Evolutionary conservation across 2,797 vertebrate species (phyloP), one percentile per base, ranked within the genome.

Genomic region (Bovichtus variegatus): DNA sequence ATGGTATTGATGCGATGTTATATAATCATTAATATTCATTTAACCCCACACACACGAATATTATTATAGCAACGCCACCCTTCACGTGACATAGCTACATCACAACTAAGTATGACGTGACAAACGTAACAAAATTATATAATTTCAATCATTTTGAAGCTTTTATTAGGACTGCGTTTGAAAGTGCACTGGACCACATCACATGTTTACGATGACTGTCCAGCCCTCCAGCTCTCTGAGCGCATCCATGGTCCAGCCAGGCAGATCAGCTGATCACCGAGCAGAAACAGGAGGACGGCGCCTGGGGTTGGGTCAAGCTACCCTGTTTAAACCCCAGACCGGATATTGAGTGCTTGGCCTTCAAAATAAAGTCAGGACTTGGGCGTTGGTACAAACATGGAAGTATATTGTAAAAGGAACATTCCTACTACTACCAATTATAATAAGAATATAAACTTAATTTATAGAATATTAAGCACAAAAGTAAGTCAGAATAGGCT

Each of bases 181-280:
- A 74, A 62, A 65, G n/a, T 29, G 6, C 7, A 61, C 8, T 3
- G 25, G 49, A 50, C 18, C 5, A 16, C 19, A 47, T 84, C 72
- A 68, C 53, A 12, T 71, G 78, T 34, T 44, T 13, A 11, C 11
- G 18, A 9, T 64, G 51, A n/a, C n/a, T n/a, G n/a, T n/a, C n/a
- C n/a, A n/a, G n/a, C n/a, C n/a, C n/a, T n/a, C n/a, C n/a, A n/a
- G n/a, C n/a, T n/a, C n/a, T n/a, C n/a, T n/a, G n/a, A n/a, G n/a
- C n/a, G n/a, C n/a, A n/a, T n/a, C n/a, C 3, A 8, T 18, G 63
- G 65, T 23, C 25, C 80, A 46, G 10, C 18, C 80, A 76, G 57
- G 74, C 46, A 59, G 49, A 66, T 61, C 71, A 87, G 66, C 72
- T 69, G 62, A 85, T 83, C 47, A 47, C 59, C 3, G 59, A 77